Percentiles rank a stretch among this genome's conserved stretches.
phyloP scores from a whole-genome alignment of 1,140 invertebrate genomes.

The Apis laboriosa region DNA sequence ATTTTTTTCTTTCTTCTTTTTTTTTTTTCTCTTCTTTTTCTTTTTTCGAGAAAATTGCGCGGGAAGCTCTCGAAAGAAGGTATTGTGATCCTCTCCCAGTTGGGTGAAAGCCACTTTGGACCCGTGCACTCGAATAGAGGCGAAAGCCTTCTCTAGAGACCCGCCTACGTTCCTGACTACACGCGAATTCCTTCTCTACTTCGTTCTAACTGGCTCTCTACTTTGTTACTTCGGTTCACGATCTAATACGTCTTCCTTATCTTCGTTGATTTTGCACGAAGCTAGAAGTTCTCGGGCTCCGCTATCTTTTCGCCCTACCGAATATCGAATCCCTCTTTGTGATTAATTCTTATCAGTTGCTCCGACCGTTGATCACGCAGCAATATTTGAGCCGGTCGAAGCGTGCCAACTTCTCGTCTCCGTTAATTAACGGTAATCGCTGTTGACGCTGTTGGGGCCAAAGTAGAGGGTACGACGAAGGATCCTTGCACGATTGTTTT shows the following conservation, averaged over 20 bases:
- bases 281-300: not conserved
- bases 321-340: not conserved
- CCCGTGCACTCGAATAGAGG: constrained; percentile 29
- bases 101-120: constrained; percentile 58
- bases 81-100: constrained; percentile 49
- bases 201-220: constrained; percentile 18
- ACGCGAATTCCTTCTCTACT: constrained; percentile 52
- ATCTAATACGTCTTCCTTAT: constrained; percentile 22
- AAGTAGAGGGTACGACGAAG: too few relatives aligned
- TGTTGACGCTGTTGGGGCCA: too few relatives aligned
- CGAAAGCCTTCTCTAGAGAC: constrained; percentile 53
- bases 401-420: too few relatives aligned
- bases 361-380: too few relatives aligned
- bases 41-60: constrained; percentile 41
- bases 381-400: too few relatives aligned
- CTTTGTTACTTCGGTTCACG: constrained; percentile 4
- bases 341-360: not conserved
- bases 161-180: constrained; percentile 55
- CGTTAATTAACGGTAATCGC: too few relatives aligned
- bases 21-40: not conserved
- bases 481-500: too few relatives aligned
- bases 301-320: not conserved
- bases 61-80: constrained; percentile 16
- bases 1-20: not conserved
- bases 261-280: not conserved